phyloP scores from a whole-genome alignment of 2,888 invertebrate genomes.

The Troides oblongomaculatus region DNA sequence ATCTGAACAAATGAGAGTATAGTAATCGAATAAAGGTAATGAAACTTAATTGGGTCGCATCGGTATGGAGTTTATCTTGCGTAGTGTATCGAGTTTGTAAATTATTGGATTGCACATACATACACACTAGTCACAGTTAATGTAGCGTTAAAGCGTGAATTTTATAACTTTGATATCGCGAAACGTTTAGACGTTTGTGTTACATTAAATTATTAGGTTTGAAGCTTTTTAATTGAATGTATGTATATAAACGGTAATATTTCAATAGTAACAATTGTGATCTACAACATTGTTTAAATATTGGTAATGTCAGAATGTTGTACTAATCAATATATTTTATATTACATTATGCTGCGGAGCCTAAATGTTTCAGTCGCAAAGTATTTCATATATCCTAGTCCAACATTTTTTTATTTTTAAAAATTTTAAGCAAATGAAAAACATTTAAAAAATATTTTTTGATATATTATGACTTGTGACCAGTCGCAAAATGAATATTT shows the following conservation, averaged over 20 bases:
- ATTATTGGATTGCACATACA: slow-evolving; percentile 23
- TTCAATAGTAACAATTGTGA: no score
- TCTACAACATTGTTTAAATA: no score
- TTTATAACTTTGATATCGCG: slow-evolving; percentile 25
- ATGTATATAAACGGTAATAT: slow-evolving; percentile 8
- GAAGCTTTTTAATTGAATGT: slow-evolving; percentile 21
- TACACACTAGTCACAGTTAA: slow-evolving; percentile 22
- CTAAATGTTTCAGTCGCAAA: no score
- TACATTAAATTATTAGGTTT: slow-evolving; percentile 15
- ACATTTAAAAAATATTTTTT: no score
- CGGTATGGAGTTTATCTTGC: slow-evolving; percentile 18
- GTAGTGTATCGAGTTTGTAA: slow-evolving; percentile 26
- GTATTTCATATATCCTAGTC: no score
- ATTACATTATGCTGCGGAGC: no score
- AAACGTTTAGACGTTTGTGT: slow-evolving; percentile 24
- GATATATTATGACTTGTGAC: no score
- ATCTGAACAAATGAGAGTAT: not conserved
- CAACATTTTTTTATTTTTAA: no score
- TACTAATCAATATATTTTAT: no score
- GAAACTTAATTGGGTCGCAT: slow-evolving; percentile 14
- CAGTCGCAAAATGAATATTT: no score
- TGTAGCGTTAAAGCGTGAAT: slow-evolving; percentile 22
- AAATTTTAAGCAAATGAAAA: no score
- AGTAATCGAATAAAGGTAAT: slow-evolving; percentile 14
- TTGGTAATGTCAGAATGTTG: no score